A percentile compares a stretch with the other conserved stretches of the same genome.
Evolutionary conservation across 2,113 vertebrate species (phyloP).

Genomic region (Bothrops jararaca): DNA sequence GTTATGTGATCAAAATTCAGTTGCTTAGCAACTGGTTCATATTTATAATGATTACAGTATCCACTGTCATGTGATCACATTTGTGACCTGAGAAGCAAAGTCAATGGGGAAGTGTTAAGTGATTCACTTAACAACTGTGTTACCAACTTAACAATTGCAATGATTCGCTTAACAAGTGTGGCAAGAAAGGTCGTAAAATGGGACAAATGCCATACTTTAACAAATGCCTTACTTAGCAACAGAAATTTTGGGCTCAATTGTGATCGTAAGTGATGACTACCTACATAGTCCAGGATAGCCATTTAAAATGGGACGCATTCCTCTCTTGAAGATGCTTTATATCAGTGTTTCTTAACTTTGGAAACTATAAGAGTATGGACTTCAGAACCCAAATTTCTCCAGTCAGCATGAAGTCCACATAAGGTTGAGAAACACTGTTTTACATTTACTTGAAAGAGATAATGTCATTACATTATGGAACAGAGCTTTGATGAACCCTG

Average conservation of each 20-base stretch:
- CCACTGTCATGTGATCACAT: background rate
- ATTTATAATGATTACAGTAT: background rate
- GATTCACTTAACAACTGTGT: background rate
- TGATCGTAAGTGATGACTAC: background rate
- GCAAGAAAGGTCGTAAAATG: background rate
- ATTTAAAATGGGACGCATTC: background rate
- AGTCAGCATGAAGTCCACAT: background rate
- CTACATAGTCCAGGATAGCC: background rate
- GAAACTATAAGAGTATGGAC: background rate
- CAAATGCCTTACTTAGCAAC: background rate
- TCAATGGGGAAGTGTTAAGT: background rate
- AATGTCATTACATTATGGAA: background rate
- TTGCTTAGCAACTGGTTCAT: background rate
- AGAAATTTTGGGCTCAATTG: background rate
- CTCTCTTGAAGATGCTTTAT: background rate
- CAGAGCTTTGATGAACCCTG: background rate
- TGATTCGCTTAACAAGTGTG: background rate
- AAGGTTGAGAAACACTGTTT: background rate
- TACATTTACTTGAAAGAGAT: background rate
- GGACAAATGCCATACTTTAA: background rate
- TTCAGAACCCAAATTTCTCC: background rate
- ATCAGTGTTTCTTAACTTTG: background rate
- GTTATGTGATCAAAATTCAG: background rate
- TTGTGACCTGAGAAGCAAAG: background rate
- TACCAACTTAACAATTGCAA: background rate